These are phyloP conservation scores for Diloba caeruleocephala DNA, from an alignment of 2,888 invertebrate species.

Conservation along the genomic window DNA sequence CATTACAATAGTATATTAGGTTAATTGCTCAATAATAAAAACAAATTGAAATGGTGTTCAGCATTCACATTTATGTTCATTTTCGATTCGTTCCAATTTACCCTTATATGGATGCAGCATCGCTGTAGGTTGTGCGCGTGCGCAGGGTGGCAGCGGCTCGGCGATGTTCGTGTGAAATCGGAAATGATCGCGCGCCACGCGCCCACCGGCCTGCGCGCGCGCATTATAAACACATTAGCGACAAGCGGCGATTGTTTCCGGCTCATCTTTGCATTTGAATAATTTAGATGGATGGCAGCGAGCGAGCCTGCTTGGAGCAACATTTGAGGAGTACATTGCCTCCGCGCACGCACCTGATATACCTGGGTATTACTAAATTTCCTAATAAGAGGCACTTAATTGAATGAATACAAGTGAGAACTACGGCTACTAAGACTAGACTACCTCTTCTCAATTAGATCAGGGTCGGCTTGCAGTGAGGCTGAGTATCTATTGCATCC, in stretches of 20 bases:
- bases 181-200: slow-evolving; percentile 56
- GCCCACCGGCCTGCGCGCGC: slow-evolving; percentile 29
- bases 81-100: slow-evolving; percentile 56
- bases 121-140: slow-evolving; percentile 45
- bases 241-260: slow-evolving; percentile 64
- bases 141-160: slow-evolving; percentile 19
- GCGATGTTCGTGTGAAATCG: slow-evolving; percentile 53
- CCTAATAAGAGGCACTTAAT: background rate
- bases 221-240: slow-evolving; percentile 68
- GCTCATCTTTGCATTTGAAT: slow-evolving; percentile 71
- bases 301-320: slow-evolving; percentile 6
- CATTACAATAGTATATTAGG: slow-evolving; percentile 7
- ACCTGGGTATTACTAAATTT: background rate
- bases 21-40: slow-evolving; percentile 39
- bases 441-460: no score
- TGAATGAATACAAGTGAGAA: no score
- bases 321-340: background rate
- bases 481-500: no score
- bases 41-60: slow-evolving; percentile 22
- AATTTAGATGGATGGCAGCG: slow-evolving; percentile 63
- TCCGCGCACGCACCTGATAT: background rate
- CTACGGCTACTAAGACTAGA: background rate
- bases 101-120: slow-evolving; percentile 26
- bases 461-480: no score
- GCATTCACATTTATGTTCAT: slow-evolving; percentile 40